Conservation (phyloP, 1,140 invertebrate species). For the Oryctes rhinoceros region DNA sequence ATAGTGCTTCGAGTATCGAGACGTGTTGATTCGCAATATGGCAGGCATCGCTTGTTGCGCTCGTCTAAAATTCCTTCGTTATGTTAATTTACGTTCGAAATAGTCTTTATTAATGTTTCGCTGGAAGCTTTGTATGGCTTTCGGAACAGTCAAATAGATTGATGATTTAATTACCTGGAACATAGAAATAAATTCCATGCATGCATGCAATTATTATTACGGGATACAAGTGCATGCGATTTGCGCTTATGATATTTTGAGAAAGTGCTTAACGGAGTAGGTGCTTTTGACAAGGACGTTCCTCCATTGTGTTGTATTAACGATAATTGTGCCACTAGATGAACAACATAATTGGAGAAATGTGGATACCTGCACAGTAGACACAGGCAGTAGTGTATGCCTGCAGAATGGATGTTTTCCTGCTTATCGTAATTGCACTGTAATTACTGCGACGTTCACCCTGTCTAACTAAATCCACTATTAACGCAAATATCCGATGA, state of each 20-base stretch:
- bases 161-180: background rate
- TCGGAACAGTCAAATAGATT: background rate
- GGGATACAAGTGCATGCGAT: background rate
- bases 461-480: slow-evolving; percentile 33
- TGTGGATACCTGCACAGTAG: slow-evolving; percentile 6
- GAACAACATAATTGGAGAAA: slow-evolving; percentile 39
- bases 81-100: no score
- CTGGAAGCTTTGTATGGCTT: no score
- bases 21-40: no score
- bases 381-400: background rate
- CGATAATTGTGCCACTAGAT: slow-evolving; percentile 35
- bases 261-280: slow-evolving; percentile 2
- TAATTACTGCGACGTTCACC: slow-evolving; percentile 40
- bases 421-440: slow-evolving; percentile 37
- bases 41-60: no score
- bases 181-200: background rate
- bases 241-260: background rate
- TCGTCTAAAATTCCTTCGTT: no score
- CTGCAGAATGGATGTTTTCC: slow-evolving; percentile 28
- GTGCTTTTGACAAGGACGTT: slow-evolving; percentile 28
- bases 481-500: slow-evolving; percentile 31
- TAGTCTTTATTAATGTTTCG: no score
- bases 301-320: slow-evolving; percentile 22
- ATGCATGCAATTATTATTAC: background rate
- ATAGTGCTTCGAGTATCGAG: no score